Conservation (phyloP, 1,140 invertebrate species). For the Metaphire vulgaris region DNA sequence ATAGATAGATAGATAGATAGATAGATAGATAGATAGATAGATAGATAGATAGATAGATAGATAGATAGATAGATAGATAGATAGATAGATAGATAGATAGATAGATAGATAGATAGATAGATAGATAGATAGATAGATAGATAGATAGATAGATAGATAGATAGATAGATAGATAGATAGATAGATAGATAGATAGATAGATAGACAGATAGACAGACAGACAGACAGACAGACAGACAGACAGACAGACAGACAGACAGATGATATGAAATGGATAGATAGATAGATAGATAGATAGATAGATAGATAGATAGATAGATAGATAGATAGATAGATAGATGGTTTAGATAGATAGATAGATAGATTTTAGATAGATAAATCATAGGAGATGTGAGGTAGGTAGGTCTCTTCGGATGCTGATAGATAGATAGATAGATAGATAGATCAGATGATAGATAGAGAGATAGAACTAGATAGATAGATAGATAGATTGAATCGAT, state of each 20-base stretch:
- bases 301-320: not conserved
- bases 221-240: not conserved
- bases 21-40: constrained; percentile 3
- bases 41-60: not conserved
- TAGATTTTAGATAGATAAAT: not conserved
- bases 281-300: not conserved
- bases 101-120: constrained; percentile 3
- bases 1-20: constrained; percentile 3
- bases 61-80: constrained; percentile 1
- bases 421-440: not conserved
- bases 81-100: constrained; percentile 3
- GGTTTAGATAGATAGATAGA: not conserved
- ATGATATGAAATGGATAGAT: not conserved
- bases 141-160: constrained; percentile 3
- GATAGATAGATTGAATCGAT: not conserved
- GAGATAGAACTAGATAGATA: not conserved
- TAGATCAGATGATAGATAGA: not conserved
- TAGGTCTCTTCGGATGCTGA: not conserved
- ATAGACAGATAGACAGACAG: not conserved
- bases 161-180: constrained; percentile 3
- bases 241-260: not conserved
- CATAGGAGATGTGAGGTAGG: not conserved
- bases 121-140: constrained; percentile 3
- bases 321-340: not conserved
- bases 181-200: constrained; percentile 3